Conservation (phyloP, 2,113 vertebrate genomes). For the Callipepla squamata region DNA sequence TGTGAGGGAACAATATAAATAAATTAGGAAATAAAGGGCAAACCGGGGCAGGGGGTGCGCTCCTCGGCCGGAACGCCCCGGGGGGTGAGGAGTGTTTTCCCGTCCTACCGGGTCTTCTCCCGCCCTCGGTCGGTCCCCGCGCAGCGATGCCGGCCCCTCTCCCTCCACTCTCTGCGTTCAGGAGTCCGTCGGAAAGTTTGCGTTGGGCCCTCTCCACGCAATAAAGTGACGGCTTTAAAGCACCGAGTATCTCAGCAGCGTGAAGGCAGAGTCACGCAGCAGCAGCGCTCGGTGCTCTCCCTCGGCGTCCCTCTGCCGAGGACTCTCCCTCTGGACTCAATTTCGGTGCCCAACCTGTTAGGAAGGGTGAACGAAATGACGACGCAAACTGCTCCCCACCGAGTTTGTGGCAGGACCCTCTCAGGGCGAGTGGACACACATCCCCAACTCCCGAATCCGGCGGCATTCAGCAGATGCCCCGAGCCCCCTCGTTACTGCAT, state of each 20-base stretch:
- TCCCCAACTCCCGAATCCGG: not conserved
- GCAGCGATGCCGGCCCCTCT: not conserved
- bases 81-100: conserved; percentile 9
- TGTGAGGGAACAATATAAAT: not conserved
- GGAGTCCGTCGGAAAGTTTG: not conserved
- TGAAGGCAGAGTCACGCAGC: too few relatives aligned
- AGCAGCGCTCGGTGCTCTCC: not conserved
- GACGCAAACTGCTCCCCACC: not conserved
- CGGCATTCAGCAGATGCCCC: not conserved
- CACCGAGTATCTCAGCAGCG: not conserved
- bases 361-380: not conserved
- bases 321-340: not conserved
- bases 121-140: not conserved
- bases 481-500: not conserved
- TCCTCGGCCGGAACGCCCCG: conserved; percentile 7
- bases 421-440: not conserved
- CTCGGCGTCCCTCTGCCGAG: not conserved
- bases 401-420: not conserved
- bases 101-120: not conserved
- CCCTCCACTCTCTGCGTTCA: not conserved
- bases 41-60: not conserved
- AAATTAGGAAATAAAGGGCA: not conserved
- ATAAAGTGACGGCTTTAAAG: not conserved
- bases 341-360: not conserved
- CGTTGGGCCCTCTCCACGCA: not conserved